Conservation (phyloP, 37 sponge, comb jelly and placozoan genomes). For the Chondrosia reniformis region DNA sequence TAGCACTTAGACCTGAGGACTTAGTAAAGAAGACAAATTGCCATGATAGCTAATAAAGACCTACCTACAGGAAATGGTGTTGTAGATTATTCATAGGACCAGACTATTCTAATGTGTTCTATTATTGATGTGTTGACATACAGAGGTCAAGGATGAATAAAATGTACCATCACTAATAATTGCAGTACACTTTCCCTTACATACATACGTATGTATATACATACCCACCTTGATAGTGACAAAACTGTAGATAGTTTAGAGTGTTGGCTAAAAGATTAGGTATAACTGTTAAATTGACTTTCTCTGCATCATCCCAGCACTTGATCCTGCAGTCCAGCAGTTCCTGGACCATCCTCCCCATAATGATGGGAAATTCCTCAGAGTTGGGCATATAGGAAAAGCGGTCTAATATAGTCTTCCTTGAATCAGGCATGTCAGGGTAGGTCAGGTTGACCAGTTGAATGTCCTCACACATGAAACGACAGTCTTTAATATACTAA, state of each 20-base stretch:
- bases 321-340: slow-evolving; percentile 37
- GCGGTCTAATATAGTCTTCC: background rate
- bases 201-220: too few species aligned
- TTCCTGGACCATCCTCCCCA: slow-evolving; percentile 23
- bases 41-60: too few species aligned
- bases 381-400: slow-evolving; percentile 31
- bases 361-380: slow-evolving; percentile 48
- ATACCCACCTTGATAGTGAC: slow-evolving; percentile 58
- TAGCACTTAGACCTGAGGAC: too few species aligned
- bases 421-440: slow-evolving; percentile 16
- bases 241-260: slow-evolving; percentile 63
- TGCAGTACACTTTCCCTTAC: too few species aligned
- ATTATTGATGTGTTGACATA: too few species aligned
- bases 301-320: slow-evolving; percentile 34
- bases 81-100: too few species aligned
- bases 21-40: too few species aligned
- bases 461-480: slow-evolving; percentile 56
- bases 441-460: slow-evolving; percentile 41
- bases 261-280: slow-evolving; percentile 18
- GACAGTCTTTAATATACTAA: slow-evolving; percentile 33
- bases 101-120: too few species aligned
- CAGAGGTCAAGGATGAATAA: too few species aligned
- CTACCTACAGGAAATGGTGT: too few species aligned
- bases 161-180: too few species aligned
- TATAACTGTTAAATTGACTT: slow-evolving; percentile 14